phyloP scores from a whole-genome alignment of 53 echinoderm and acorn worm genomes.

The Glandiceps talaboti region DNA sequence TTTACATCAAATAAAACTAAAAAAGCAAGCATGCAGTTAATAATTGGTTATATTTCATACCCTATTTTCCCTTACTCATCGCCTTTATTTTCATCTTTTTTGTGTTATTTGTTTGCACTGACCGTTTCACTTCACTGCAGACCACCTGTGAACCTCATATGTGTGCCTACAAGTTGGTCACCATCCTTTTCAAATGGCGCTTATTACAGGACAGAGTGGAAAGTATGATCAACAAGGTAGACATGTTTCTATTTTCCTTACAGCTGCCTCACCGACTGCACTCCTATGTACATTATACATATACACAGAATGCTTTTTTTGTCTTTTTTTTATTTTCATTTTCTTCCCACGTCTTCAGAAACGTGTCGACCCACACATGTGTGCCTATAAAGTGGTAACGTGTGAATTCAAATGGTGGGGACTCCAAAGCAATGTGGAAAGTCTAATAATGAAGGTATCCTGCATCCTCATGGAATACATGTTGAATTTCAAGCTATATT shows the following conservation, averaged over 20 bases:
- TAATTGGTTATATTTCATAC: no score
- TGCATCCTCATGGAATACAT: no score
- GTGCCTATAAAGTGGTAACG: conserved; percentile 83
- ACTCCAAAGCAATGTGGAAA: conserved; percentile 60
- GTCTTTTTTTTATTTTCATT: no score
- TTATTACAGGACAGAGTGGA: conserved; percentile 67
- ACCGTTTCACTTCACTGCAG: conserved; percentile 24
- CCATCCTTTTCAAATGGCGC: conserved; percentile 70
- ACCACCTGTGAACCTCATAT: conserved; percentile 64
- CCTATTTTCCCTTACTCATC: no score
- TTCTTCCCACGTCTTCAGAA: not conserved
- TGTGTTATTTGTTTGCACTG: no score
- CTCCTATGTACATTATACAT: not conserved
- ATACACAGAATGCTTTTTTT: not conserved
- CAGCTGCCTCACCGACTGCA: no score
- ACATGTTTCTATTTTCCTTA: not conserved
- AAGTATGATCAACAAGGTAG: conserved; percentile 52
- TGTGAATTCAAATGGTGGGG: conserved; percentile 83
- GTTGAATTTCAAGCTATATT: not conserved
- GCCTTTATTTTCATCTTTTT: no score
- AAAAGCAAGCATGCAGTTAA: no score
- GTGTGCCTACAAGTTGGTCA: conserved; percentile 92
- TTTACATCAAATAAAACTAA: no score
- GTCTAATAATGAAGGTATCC: conserved; percentile 55
- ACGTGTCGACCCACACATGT: conserved; percentile 28